Evolutionary conservation across 2,888 invertebrate species (phyloP).

Genomic region (Cataglyphis livida): DNA sequence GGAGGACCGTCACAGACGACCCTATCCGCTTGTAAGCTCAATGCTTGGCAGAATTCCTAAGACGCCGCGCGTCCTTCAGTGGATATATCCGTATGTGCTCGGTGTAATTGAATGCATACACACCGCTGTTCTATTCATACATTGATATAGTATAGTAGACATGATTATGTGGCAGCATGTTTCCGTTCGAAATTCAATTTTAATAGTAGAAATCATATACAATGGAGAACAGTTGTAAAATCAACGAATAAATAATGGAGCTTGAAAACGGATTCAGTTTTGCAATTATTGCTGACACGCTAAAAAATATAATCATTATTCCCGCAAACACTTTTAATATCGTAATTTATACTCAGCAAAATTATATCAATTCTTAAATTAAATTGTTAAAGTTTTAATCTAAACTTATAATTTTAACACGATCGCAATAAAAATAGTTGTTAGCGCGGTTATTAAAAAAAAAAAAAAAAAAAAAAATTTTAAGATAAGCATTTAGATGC

Average conservation of each 20-base stretch:
- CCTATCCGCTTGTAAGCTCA: conserved; percentile 76
- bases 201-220: not conserved
- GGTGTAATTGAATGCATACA: conserved; percentile 82
- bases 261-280: not conserved
- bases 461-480: conserved; percentile 7
- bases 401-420: not conserved
- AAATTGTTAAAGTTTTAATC: not conserved
- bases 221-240: not conserved
- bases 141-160: conserved; percentile 1
- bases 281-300: not conserved
- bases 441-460: not conserved
- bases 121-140: conserved; percentile 55
- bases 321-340: not conserved
- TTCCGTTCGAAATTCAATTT: conserved; percentile 21
- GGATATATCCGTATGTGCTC: conserved; percentile 74
- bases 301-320: not conserved
- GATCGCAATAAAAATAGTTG: not conserved
- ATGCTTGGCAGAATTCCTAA: conserved; percentile 71
- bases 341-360: not conserved
- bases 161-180: not conserved
- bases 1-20: conserved; percentile 65
- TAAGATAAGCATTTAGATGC: not conserved
- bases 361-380: not conserved
- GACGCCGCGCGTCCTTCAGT: conserved; percentile 67
- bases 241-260: not conserved